A percentile compares a stretch with the other conserved stretches of the same genome.
phyloP scores from a whole-genome alignment of 2,888 invertebrate species.

The Cenopis cana region DNA sequence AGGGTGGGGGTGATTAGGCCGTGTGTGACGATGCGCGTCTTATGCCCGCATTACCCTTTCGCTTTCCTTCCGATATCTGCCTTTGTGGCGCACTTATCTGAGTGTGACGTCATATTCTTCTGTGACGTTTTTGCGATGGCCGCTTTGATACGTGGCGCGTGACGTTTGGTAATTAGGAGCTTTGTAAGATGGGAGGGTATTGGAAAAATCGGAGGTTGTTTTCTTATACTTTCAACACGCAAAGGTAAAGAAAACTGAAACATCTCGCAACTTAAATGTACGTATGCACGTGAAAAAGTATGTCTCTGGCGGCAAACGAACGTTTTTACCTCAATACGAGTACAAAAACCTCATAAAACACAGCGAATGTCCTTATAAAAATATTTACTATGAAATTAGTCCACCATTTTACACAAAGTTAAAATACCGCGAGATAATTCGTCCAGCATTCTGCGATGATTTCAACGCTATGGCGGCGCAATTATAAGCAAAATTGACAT shows the following conservation, averaged over 20 bases:
- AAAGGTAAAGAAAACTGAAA: neutral
- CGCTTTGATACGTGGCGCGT: constrained; percentile 34
- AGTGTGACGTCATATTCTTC: constrained; percentile 21
- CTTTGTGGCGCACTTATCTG: constrained; percentile 64
- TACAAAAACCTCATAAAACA: constrained; percentile 5
- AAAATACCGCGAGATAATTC: constrained; percentile 36
- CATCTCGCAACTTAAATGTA: neutral
- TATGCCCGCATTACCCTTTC: constrained; percentile 85
- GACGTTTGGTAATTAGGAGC: constrained; percentile 20
- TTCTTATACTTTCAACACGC: neutral
- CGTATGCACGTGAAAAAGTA: neutral
- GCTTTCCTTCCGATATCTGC: constrained; percentile 84
- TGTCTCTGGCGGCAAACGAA: neutral
- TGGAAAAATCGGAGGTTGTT: neutral
- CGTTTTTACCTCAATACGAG: neutral
- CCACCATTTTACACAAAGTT: constrained; percentile 29
- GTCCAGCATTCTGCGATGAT: constrained; percentile 36
- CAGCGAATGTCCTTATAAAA: constrained; percentile 9
- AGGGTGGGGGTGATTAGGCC: constrained; percentile 81
- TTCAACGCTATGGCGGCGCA: constrained; percentile 36
- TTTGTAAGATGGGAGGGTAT: constrained; percentile 1
- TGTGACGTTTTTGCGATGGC: constrained; percentile 26
- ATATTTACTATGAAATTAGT: constrained; percentile 33
- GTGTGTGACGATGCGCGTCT: constrained; percentile 85
- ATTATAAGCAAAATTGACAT: constrained; percentile 46